phyloP scores from a whole-genome alignment of 2,113 vertebrate species.

The Macaca fascicularis region T2T-MFA8v1.1 NC_088380.1:183839001-183839500 shows the following conservation, averaged over 20 bases:
- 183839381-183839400: conserved; percentile 26
- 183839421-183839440: conserved; percentile 51
- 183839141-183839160: neutral
- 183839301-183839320: neutral
- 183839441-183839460: conserved; percentile 56
- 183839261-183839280: neutral
- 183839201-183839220: neutral
- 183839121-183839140: conserved; percentile 25
- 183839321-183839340: neutral
- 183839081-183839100: conserved; percentile 50
- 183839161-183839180: neutral
- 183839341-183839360: neutral
- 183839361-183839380: neutral
- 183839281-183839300: neutral
- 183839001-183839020: conserved; percentile 7
- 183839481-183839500: conserved; percentile 71
- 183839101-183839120: conserved; percentile 12
- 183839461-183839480: conserved; percentile 35
- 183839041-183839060: conserved; percentile 40
- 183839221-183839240: neutral
- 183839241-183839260: neutral
- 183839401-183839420: conserved; percentile 35
- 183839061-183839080: conserved; percentile 45
- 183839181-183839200: neutral
- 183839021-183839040: conserved; percentile 4